Percentiles rank a stretch among this genome's conserved stretches.
Evolutionary conservation across 2,888 invertebrate genomes (phyloP).

Genomic region (Drosophila rellima): DNA sequence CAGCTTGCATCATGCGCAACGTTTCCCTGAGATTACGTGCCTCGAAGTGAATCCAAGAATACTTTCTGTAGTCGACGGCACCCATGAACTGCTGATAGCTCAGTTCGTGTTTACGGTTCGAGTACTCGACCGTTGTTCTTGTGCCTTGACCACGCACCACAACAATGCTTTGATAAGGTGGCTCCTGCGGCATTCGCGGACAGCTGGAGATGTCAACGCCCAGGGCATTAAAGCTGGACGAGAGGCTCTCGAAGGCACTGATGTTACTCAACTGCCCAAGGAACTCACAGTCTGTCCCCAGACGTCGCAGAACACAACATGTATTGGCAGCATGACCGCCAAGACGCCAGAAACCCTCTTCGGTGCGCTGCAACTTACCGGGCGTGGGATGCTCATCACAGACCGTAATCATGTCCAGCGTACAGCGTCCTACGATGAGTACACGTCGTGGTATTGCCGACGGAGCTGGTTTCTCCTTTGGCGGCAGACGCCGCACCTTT

Average conservation of each 20-base stretch:
- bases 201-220: slow-evolving; percentile 87
- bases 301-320: slow-evolving; percentile 87
- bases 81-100: slow-evolving; percentile 85
- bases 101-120: slow-evolving; percentile 86
- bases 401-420: slow-evolving; percentile 88
- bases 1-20: slow-evolving; percentile 87
- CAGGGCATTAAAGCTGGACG: slow-evolving; percentile 87
- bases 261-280: slow-evolving; percentile 87
- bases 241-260: slow-evolving; percentile 86
- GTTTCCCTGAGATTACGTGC: slow-evolving; percentile 87
- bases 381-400: slow-evolving; percentile 88
- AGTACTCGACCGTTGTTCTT: slow-evolving; percentile 88
- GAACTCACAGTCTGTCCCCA: slow-evolving; percentile 87
- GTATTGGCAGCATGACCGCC: slow-evolving; percentile 91
- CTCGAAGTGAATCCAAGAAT: slow-evolving; percentile 90
- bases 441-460: slow-evolving; percentile 78
- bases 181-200: slow-evolving; percentile 85
- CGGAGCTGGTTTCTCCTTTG: slow-evolving; percentile 22
- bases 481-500: slow-evolving; percentile 62
- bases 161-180: slow-evolving; percentile 88
- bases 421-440: slow-evolving; percentile 87
- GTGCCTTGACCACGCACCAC: slow-evolving; percentile 87
- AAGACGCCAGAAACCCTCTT: slow-evolving; percentile 88
- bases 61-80: slow-evolving; percentile 86
- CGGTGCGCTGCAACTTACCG: slow-evolving; percentile 87